Base-by-base conservation (phyloP, 1,140 invertebrate species). In the Nasonia longicornis region DNA sequence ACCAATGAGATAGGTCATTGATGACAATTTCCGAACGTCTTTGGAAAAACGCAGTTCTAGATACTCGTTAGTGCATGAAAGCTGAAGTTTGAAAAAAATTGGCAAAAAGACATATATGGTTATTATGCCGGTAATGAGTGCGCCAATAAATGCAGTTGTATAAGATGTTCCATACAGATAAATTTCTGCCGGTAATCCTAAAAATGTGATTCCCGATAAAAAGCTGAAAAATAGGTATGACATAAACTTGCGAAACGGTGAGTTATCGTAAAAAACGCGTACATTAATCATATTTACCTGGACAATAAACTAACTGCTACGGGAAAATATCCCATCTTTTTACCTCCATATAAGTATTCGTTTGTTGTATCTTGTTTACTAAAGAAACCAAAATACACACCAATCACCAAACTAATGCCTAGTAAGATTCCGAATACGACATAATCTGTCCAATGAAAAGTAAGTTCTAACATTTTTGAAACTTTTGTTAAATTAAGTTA, bases 51-150 rank as follows among this genome's bases (percentile, higher is more conserved):
- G 89, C 11, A 93, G 84, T 79, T 95, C 93, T 64, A 97, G 88
- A 88, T 97, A 97, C 92, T 96, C 94, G 87, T 96, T 97, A 70
- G 93, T 93, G 75, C 95, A 96, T n/a, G 94, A 94, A 6, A 95
- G 86, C 85, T 95, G 93, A 2, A 97, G 91, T 75, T 94, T 93
- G 87, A 95, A 96, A 87, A 97, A 97, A 0, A 97, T 94, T 71
- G 94, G 93, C 83, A 96, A 88, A 85, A 92, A 95, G 26, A 94
- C 85, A 87, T 91, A 92, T 29, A 35, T 71, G 3, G 77, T 78
- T 6, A 79, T 2, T 4, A 82, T 8, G 6, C 14, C 48, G 2
- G 14, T 4, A n/a, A 80, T 45, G 35, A 77, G 6, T 26, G 73
- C 73, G 48, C 93, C 91, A 6, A 95, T 93, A 0, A 93, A 85